Evolutionary conservation across 2,888 invertebrate species (phyloP), one percentile per base, ranked within the genome.

Genomic region (Xestia rhomboidea): DNA sequence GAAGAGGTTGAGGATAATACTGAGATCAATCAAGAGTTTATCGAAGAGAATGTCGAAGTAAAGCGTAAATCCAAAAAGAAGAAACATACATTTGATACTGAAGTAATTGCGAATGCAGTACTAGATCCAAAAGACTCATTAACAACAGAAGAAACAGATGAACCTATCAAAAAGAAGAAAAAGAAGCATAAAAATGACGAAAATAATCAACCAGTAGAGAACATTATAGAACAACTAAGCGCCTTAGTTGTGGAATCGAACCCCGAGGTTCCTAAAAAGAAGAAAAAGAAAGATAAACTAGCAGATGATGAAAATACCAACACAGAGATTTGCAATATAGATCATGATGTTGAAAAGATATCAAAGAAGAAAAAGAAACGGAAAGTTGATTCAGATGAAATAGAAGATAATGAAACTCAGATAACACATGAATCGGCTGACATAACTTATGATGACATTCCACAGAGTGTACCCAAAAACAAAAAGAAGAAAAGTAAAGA

Each of bases 291-390:
- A 87, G 81, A 90, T 73, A 88, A 90, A 88, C 75, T 76, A 71
- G 66, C 44, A 46, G 54, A 79, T 76, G 77, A 75, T 46, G 62
- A 70, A 21, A 72, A n/a, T 82, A 62, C 27, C n/a, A 68, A 64
- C 24, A 21, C 10, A 44, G 60, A 67, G 6, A 46, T 15, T 54
- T 41, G 60, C 13, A 57, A 30, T 57, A 34, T 18, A 49, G 79
- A 74, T 13, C 57, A 70, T 15, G 62, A 30, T 64, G n/a, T 41
- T 18, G 51, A 30, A 41, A 77, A 80, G 51, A 73, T 75, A 13
- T 51, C 78, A 15, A 88, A 88, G 73, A 90, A 89, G 82, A 92
- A 90, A 88, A 92, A 91, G 79, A 91, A 89, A 77, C 81, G 79
- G 7, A 90, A 89, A 67, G 88, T 86, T 64, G 73, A 84, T 64